phyloP scores from a whole-genome alignment of 2,888 invertebrate genomes.

The Agrypnus murinus region DNA sequence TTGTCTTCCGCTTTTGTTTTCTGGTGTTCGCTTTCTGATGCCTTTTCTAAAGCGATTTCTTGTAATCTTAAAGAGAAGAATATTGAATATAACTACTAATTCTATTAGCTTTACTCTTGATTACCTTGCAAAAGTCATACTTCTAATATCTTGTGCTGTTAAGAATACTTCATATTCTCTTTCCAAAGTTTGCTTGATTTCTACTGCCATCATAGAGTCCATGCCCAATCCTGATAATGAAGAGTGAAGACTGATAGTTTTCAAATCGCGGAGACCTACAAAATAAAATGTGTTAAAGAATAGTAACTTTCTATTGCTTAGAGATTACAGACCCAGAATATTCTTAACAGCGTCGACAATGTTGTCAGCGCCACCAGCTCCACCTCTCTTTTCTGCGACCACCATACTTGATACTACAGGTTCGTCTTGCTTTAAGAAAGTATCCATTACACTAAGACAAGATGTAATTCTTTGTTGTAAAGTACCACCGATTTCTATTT shows the following conservation, averaged over 20 bases:
- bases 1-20: conserved; percentile 27
- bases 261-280: conserved; percentile 79
- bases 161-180: conserved; percentile 91
- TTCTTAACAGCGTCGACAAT: conserved; percentile 84
- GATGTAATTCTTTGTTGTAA: conserved; percentile 80
- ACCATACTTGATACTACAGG: conserved; percentile 89
- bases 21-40: conserved; percentile 64
- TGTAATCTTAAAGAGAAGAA: conserved; percentile 71
- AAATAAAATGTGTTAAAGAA: conserved; percentile 65
- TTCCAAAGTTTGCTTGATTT: conserved; percentile 94
- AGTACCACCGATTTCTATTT: conserved; percentile 74
- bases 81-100: no score
- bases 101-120: no score
- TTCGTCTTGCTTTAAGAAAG: conserved; percentile 79
- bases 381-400: conserved; percentile 86
- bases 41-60: conserved; percentile 74
- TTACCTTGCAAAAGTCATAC: conserved; percentile 83
- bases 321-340: conserved; percentile 68
- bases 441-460: conserved; percentile 78
- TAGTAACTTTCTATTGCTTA: conserved; percentile 72
- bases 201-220: conserved; percentile 98
- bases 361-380: conserved; percentile 76
- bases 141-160: conserved; percentile 89
- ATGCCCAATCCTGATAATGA: conserved; percentile 94
- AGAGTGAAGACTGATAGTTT: conserved; percentile 80